Percentiles rank a stretch among this genome's conserved stretches.
Conservation (phyloP, 1,140 invertebrate genomes). For the Ganaspis sp. region DNA sequence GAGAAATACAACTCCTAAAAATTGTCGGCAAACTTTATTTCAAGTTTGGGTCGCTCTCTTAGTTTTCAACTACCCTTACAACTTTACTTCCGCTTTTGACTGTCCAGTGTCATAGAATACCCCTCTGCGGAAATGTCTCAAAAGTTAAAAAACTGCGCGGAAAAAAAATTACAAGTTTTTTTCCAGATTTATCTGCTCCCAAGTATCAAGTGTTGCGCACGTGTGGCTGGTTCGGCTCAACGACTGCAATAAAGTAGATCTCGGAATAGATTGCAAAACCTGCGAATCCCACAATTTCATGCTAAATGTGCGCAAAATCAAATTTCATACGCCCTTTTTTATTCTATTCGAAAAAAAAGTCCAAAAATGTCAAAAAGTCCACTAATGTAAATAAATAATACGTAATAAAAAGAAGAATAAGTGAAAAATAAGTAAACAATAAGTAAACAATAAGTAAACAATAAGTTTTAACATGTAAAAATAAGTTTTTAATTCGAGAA, state of each 20-base stretch:
- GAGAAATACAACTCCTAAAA: conserved; percentile 4
- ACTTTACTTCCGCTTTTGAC: conserved; percentile 13
- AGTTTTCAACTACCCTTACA: conserved; percentile 20
- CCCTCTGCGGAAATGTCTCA: background rate
- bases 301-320: background rate
- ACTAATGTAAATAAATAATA: too few relatives aligned
- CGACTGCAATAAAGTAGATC: conserved; percentile 4
- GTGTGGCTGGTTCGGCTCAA: conserved; percentile 4
- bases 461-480: too few relatives aligned
- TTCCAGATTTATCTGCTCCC: background rate
- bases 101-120: conserved; percentile 12
- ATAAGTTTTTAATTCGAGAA: too few relatives aligned
- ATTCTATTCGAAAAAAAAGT: too few relatives aligned
- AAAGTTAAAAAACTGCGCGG: background rate
- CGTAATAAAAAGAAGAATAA: too few relatives aligned
- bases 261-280: background rate
- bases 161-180: conserved; percentile 1
- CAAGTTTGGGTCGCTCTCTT: background rate
- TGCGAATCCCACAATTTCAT: background rate
- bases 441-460: too few relatives aligned
- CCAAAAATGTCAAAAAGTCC: too few relatives aligned
- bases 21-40: conserved; percentile 1
- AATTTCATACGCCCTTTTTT: background rate
- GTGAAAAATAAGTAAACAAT: too few relatives aligned
- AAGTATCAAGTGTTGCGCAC: conserved; percentile 9